These are phyloP conservation scores for Metallyticus violacea DNA, from an alignment of 2,888 invertebrate species.

Conservation along the genomic window DNA sequence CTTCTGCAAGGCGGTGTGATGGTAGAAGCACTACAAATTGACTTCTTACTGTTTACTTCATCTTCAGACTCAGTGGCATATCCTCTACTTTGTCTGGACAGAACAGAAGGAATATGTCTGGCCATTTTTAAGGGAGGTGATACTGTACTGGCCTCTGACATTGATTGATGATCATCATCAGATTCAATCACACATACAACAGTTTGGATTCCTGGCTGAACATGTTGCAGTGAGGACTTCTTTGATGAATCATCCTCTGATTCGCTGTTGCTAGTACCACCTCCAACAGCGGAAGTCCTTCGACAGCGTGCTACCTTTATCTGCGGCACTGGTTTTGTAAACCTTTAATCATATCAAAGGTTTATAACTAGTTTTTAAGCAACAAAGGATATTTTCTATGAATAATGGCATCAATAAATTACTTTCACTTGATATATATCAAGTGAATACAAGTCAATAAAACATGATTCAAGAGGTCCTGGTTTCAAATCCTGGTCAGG, in stretches of 20 bases:
- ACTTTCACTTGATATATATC: too few species aligned
- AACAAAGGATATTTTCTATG: too few species aligned
- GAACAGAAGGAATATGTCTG: neutral
- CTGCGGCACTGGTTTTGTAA: neutral
- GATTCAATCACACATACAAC: too few species aligned
- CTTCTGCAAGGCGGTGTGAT: conserved; percentile 47
- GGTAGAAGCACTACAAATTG: neutral
- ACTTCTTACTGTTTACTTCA: conserved; percentile 43
- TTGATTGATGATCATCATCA: neutral
- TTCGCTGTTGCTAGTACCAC: conserved; percentile 62
- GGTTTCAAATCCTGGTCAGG: too few species aligned
- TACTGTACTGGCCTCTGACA: neutral
- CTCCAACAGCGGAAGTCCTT: neutral
- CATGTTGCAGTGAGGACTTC: too few species aligned
- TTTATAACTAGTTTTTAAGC: too few species aligned
- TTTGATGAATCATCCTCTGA: conserved; percentile 38
- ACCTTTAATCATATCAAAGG: neutral
- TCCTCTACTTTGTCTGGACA: conserved; percentile 33
- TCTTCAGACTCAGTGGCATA: conserved; percentile 71
- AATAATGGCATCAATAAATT: too few species aligned
- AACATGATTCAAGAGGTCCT: too few species aligned
- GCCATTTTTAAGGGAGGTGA: neutral
- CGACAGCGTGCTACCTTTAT: neutral
- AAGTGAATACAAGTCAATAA: too few species aligned
- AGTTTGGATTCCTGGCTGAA: neutral